Conservation (phyloP, 2,797 vertebrate species). For the Malacoctenus gilli region DNA sequence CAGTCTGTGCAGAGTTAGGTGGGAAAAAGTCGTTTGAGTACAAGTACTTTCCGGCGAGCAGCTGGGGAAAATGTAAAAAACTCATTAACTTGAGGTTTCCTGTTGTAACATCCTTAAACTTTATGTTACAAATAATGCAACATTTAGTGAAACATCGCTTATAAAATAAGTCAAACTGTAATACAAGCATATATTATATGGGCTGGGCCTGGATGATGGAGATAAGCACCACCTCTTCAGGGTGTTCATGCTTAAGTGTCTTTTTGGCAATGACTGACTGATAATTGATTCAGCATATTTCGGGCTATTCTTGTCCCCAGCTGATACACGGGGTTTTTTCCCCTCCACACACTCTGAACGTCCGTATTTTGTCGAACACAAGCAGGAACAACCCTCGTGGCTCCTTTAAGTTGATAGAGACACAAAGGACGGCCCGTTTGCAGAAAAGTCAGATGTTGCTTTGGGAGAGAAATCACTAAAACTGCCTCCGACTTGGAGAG, state of each 20-base stretch:
- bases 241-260: conserved; percentile 12
- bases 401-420: conserved; percentile 4
- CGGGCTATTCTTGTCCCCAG: conserved; percentile 10
- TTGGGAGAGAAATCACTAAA: conserved; percentile 5
- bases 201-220: conserved; percentile 25
- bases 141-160: conserved; percentile 13
- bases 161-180: conserved; percentile 4
- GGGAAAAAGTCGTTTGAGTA: no score
- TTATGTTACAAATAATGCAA: conserved; percentile 1
- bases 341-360: conserved; percentile 16
- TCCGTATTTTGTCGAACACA: conserved; percentile 15
- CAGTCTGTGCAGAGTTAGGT: no score
- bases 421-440: conserved; percentile 5
- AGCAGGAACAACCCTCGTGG: conserved; percentile 1
- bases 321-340: neutral
- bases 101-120: conserved; percentile 6
- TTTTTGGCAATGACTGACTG: conserved; percentile 16
- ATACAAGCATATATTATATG: neutral
- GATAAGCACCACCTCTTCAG: conserved; percentile 19
- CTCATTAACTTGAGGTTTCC: neutral
- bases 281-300: conserved; percentile 34
- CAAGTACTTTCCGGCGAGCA: no score
- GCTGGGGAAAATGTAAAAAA: no score
- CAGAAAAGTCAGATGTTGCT: conserved; percentile 6
- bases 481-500: neutral